Evolutionary conservation across 1,140 invertebrate genomes (phyloP).

Genomic region (Zaprionus vittiger): DNA sequence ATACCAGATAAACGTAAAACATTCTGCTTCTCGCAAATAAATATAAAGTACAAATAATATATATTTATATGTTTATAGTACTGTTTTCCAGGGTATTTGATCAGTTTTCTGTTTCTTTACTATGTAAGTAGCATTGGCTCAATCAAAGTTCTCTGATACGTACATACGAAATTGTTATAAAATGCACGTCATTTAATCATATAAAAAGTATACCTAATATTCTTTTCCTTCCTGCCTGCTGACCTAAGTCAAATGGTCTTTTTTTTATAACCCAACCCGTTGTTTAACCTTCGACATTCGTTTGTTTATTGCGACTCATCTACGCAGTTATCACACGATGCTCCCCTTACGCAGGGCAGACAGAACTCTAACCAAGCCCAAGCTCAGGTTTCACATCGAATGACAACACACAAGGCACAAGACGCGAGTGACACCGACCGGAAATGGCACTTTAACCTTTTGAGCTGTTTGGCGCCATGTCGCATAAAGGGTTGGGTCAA

Average conservation of each 20-base stretch:
- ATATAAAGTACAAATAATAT: too few species aligned
- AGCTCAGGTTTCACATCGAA: constrained; percentile 31
- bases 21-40: too few species aligned
- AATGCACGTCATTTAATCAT: background rate
- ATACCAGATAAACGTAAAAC: too few species aligned
- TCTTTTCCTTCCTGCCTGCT: background rate
- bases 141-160: too few species aligned
- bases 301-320: constrained; percentile 21
- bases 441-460: constrained; percentile 55
- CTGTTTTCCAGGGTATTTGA: too few species aligned
- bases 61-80: too few species aligned
- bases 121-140: too few species aligned
- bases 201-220: background rate
- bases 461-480: constrained; percentile 20
- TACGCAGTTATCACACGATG: constrained; percentile 40
- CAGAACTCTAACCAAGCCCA: constrained; percentile 18
- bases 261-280: constrained; percentile 4
- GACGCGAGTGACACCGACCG: constrained; percentile 14
- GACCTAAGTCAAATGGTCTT: constrained; percentile 28
- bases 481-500: constrained; percentile 40
- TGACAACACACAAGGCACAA: constrained; percentile 21
- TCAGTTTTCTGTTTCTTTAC: too few species aligned
- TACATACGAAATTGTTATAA: too few species aligned
- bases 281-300: constrained; percentile 24
- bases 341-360: constrained; percentile 11